These are phyloP conservation scores for Dasypolia templi DNA, from an alignment of 2,888 invertebrate species.

Conservation along the genomic window DNA sequence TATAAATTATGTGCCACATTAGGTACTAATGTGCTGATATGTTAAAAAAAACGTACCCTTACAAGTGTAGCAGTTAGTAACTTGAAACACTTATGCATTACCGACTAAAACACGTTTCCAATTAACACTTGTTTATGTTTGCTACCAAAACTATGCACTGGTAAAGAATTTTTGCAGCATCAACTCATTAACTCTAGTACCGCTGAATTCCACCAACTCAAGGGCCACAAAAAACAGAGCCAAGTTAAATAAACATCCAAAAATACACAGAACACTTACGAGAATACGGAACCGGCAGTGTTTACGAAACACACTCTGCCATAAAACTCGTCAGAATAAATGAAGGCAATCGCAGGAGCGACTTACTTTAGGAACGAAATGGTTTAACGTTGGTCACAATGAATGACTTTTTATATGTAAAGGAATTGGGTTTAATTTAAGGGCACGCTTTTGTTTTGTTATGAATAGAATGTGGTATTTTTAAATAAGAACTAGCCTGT, in stretches of 20 bases:
- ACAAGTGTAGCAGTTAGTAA: background rate
- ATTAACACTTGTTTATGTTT: slow-evolving; percentile 15
- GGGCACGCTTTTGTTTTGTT: slow-evolving; percentile 47
- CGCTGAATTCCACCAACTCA: slow-evolving; percentile 22
- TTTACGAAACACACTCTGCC: slow-evolving; percentile 58
- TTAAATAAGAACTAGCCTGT: background rate
- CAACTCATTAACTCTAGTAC: slow-evolving; percentile 41
- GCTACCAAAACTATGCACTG: slow-evolving; percentile 10
- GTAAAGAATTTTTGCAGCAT: slow-evolving; percentile 15
- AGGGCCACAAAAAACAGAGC: slow-evolving; percentile 42
- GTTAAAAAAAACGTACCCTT: too few species aligned
- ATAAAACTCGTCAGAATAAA: slow-evolving; percentile 75
- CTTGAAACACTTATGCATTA: background rate
- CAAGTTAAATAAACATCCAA: slow-evolving; percentile 49
- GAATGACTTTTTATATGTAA: slow-evolving; percentile 72
- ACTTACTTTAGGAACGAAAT: slow-evolving; percentile 68
- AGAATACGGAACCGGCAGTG: slow-evolving; percentile 63
- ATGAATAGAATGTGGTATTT: background rate
- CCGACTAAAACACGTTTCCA: slow-evolving; percentile 2
- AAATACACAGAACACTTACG: slow-evolving; percentile 59
- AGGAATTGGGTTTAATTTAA: slow-evolving; percentile 67
- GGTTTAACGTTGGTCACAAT: slow-evolving; percentile 70
- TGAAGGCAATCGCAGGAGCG: slow-evolving; percentile 73
- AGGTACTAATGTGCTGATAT: background rate
- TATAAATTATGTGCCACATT: background rate